Base-by-base conservation (phyloP, 2,888 invertebrate genomes). In the Cylloceria caligata region DNA sequence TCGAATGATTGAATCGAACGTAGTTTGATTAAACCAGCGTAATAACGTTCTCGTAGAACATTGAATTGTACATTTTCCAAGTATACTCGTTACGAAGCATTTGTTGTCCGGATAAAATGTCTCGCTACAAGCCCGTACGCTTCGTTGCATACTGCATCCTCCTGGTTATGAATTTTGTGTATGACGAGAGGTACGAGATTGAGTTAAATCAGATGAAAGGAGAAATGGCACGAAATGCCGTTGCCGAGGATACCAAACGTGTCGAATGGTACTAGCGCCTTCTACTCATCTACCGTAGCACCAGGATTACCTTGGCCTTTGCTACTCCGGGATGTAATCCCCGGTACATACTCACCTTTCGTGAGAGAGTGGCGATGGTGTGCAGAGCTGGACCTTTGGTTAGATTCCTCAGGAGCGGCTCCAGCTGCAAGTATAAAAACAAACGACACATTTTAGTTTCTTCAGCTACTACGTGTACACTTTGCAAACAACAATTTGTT, bases 321-420 rank as follows among this genome's bases (percentile, higher is more conserved):
- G 9, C 16, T 11, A 49, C 36, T 11, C 6, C 39, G 55, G 34
- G 24, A 21, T 9, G 39, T 57, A 42, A 36, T 62, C 24, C 36
- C n/a, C 64, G 36, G 11, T 49, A 11, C 5, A 19, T 62, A 85
- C 90, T 91, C 87, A 92, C 92, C 92, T 89, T 92, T 92, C 88
- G 92, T 88, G 90, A 92, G 90, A 90, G 92, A 92, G 89, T 92
- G 92, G 88, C 92, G 92, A 90, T 91, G 90, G 90, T 92, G 91
- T 89, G 92, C 90, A 87, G 92, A 91, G 88, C 91, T 92, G 89
- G 93, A 90, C 90, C 93, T 93, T 90, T 93, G 93, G 91, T 89
- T 93, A 88, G 89, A 89, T 89, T 93, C 93, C 88, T 93, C 93
- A 88, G 93, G 92, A 91, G 93, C 93, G 88, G 93, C 93, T 92